Conservation (phyloP, 2,888 invertebrate genomes). For the Drosophila anomelani region DNA sequence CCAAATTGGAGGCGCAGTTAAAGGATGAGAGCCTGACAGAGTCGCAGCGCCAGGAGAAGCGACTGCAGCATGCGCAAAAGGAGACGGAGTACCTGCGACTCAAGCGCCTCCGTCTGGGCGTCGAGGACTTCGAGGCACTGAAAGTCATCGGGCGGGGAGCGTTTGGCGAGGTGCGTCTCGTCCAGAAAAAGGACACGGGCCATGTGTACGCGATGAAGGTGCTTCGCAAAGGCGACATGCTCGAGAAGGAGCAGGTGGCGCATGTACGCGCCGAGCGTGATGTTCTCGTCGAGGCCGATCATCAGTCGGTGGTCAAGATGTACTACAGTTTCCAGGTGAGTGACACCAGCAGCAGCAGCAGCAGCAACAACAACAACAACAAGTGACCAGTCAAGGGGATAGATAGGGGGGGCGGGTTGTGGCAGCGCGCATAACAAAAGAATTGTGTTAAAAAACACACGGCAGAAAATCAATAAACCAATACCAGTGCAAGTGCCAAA, state of each 20-base stretch:
- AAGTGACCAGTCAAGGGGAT: neutral
- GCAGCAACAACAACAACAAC: slow-evolving; percentile 3
- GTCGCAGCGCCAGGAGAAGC: slow-evolving; percentile 93
- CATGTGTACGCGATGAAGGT: slow-evolving; percentile 99
- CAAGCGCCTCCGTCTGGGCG: slow-evolving; percentile 97
- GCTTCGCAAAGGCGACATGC: slow-evolving; percentile 98
- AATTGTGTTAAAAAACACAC: slow-evolving; percentile 47
- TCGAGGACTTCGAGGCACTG: slow-evolving; percentile 98
- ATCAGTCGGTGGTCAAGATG: slow-evolving; percentile 99
- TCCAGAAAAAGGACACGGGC: slow-evolving; percentile 99
- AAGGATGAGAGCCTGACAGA: slow-evolving; percentile 97
- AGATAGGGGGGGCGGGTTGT: neutral
- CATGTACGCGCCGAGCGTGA: slow-evolving; percentile 99
- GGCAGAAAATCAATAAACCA: slow-evolving; percentile 77
- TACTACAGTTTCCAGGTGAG: slow-evolving; percentile 96
- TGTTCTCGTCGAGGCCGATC: slow-evolving; percentile 99
- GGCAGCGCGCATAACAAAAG: slow-evolving; percentile 36
- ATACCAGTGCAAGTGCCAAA: slow-evolving; percentile 65
- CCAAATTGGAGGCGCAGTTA: slow-evolving; percentile 97
- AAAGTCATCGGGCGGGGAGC: slow-evolving; percentile 97
- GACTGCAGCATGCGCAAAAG: slow-evolving; percentile 98
- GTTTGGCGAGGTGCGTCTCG: slow-evolving; percentile 97
- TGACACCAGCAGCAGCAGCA: slow-evolving; percentile 8
- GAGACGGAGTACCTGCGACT: slow-evolving; percentile 99
- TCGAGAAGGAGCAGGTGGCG: slow-evolving; percentile 99